Evolutionary conservation across 2,113 vertebrate genomes (phyloP).

Genomic region (Eulacestoma nigropectus): DNA sequence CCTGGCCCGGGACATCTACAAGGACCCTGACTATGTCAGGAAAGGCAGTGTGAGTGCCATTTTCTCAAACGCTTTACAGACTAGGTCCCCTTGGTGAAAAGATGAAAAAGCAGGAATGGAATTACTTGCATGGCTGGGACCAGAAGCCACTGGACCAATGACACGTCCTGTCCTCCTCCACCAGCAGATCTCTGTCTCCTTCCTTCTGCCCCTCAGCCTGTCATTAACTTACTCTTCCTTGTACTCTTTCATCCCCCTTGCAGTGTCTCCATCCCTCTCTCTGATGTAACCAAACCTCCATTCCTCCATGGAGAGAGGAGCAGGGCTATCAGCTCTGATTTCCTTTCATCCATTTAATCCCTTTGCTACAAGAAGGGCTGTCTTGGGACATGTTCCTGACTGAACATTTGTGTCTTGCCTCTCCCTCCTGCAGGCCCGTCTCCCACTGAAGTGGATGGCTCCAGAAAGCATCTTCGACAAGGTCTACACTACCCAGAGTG

Average conservation of each 20-base stretch:
- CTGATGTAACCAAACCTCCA: not conserved
- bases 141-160: not conserved
- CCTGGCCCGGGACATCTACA: constrained; percentile 97
- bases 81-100: not conserved
- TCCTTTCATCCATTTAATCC: not conserved
- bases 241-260: not conserved
- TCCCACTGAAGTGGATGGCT: constrained; percentile 99
- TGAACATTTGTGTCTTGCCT: not conserved
- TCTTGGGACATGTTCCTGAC: not conserved
- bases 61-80: not conserved
- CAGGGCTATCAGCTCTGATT: not conserved
- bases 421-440: constrained; percentile 79
- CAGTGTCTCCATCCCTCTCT: not conserved
- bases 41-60: constrained; percentile 89
- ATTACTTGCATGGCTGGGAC: not conserved
- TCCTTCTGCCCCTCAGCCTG: not conserved
- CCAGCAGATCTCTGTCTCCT: not conserved
- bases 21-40: constrained; percentile 97
- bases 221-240: not conserved
- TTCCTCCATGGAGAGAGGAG: not conserved
- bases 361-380: not conserved
- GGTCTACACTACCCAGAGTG: constrained; percentile 95
- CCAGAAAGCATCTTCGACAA: constrained; percentile 99
- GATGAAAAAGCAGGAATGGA: not conserved
- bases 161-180: not conserved